A percentile compares a stretch with the other conserved stretches of the same genome.
Conservation (phyloP, 2,113 vertebrate species). For the Lepisosteus osseus region DNA sequence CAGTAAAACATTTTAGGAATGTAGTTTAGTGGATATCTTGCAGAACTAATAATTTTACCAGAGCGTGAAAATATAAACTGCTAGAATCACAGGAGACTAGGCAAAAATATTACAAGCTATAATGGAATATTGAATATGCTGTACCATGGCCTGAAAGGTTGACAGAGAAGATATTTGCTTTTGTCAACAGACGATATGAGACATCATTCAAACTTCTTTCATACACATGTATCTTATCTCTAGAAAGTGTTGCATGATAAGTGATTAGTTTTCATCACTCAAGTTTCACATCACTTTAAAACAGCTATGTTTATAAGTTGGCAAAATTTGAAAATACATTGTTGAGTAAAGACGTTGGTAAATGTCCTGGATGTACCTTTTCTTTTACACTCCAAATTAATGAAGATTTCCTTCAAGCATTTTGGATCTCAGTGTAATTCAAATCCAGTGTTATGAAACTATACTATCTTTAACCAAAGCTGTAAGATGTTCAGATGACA, state of each 20-base stretch:
- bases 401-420: too few species aligned
- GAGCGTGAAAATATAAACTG: slow-evolving; percentile 1
- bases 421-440: too few species aligned
- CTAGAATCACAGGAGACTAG: background rate
- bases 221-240: slow-evolving; percentile 45
- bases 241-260: slow-evolving; percentile 32
- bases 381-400: too few species aligned
- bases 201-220: slow-evolving; percentile 41
- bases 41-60: background rate
- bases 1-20: too few species aligned
- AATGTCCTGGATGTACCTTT: too few species aligned
- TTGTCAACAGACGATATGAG: slow-evolving; percentile 31
- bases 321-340: too few species aligned
- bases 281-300: too few species aligned
- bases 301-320: too few species aligned
- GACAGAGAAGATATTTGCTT: slow-evolving; percentile 38
- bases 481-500: too few species aligned
- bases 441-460: too few species aligned
- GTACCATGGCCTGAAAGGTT: slow-evolving; percentile 30
- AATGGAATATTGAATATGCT: slow-evolving; percentile 38
- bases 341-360: too few species aligned
- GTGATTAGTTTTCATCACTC: slow-evolving; percentile 6
- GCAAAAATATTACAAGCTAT: background rate
- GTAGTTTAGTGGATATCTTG: background rate
- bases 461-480: too few species aligned